Conservation (phyloP, 2,797 vertebrate species). For the Sebastolobus alascanus region DNA sequence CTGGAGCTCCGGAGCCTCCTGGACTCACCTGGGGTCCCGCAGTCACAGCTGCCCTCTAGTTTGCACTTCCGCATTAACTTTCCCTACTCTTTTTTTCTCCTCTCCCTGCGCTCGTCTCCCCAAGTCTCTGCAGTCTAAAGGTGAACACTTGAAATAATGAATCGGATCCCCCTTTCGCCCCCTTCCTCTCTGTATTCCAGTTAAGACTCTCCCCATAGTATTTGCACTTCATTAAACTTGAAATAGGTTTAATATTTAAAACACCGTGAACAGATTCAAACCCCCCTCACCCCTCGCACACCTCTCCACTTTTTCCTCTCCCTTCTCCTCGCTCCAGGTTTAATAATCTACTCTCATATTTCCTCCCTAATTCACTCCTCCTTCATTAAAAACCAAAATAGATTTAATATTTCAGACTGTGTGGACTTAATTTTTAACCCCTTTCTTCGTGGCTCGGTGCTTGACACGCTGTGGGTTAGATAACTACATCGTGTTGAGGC, state of each 20-base stretch:
- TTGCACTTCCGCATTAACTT: conserved; percentile 66
- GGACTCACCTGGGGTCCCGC: conserved; percentile 58
- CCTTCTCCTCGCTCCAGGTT: conserved; percentile 70
- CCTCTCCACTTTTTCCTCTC: conserved; percentile 69
- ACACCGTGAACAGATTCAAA: conserved; percentile 85
- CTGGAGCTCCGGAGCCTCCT: conserved; percentile 27
- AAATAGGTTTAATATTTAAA: conserved; percentile 91
- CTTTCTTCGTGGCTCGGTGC: conserved; percentile 59
- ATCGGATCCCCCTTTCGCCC: conserved; percentile 84
- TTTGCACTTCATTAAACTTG: conserved; percentile 91
- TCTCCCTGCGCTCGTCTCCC: conserved; percentile 65
- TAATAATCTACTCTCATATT: conserved; percentile 86
- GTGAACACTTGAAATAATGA: conserved; percentile 88
- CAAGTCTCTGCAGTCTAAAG: conserved; percentile 84
- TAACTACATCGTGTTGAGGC: conserved; percentile 55
- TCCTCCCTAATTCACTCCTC: conserved; percentile 85
- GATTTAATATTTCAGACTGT: conserved; percentile 84
- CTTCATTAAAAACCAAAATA: conserved; percentile 87
- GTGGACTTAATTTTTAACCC: conserved; percentile 81
- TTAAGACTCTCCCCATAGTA: conserved; percentile 87
- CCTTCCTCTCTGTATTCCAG: conserved; percentile 85
- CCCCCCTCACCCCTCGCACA: conserved; percentile 75
- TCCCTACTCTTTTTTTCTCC: conserved; percentile 31
- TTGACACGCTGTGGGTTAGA: conserved; percentile 57
- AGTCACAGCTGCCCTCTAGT: conserved; percentile 55